These are phyloP conservation scores for Pseudochaenichthys georgianus DNA, from an alignment of 2,797 vertebrate genomes.

Conservation along the genomic window DNA sequence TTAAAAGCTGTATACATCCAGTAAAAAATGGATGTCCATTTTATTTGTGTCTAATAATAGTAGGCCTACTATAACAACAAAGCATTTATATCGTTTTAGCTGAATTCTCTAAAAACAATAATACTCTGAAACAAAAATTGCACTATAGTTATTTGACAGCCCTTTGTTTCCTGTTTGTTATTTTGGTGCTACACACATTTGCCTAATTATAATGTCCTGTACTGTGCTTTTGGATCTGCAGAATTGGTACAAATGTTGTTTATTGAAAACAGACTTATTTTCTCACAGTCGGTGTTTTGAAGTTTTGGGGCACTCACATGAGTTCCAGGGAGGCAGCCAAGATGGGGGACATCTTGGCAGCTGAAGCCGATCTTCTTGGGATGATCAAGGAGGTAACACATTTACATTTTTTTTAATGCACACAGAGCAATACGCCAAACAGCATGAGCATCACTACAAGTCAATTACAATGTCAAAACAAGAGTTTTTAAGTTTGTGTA, in stretches of 20 bases:
- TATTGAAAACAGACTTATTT: constrained; percentile 17
- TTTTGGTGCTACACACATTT: background rate
- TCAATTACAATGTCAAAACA: background rate
- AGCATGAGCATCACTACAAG: background rate
- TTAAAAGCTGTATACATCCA: background rate
- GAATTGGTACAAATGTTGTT: constrained; percentile 9
- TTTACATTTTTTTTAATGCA: background rate
- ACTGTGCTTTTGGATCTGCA: constrained; percentile 1
- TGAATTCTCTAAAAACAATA: background rate
- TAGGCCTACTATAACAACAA: background rate
- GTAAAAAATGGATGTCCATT: background rate
- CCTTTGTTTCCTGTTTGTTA: background rate
- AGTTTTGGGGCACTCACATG: constrained; percentile 54
- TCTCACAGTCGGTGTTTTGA: constrained; percentile 13
- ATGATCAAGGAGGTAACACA: constrained; percentile 91
- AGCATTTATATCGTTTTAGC: background rate
- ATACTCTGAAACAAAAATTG: background rate
- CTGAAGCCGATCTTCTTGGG: constrained; percentile 91
- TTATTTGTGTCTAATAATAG: background rate
- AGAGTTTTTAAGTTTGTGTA: background rate
- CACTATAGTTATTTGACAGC: background rate
- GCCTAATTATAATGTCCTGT: background rate
- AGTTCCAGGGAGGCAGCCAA: constrained; percentile 62
- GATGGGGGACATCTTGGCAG: constrained; percentile 92
- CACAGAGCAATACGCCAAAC: background rate